Base-by-base conservation (phyloP, 1,140 invertebrate species). In the Hycleus cichorii region DNA sequence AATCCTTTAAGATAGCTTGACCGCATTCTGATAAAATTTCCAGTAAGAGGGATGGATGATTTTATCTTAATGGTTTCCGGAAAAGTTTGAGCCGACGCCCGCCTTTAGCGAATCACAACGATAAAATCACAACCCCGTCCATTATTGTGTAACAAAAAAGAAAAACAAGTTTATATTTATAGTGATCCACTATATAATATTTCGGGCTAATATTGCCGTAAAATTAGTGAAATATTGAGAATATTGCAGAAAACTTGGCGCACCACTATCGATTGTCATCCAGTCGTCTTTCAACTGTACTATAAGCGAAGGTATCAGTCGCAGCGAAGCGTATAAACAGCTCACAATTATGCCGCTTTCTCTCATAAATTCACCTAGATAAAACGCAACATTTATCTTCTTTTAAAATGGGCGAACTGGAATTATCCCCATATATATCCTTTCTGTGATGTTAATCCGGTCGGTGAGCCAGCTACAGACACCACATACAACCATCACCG, bases 381-480 rank as follows among this genome's bases (percentile, higher is more conserved):
- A 63, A 63, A 59, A 56, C 62, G 50, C 46, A 56, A 63, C 62
- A 63, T 63, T 63, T 63, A 63, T 63, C 62, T 63, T 63, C 62
- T 60, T 63, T 60, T 58, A 57, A 58, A 63, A 40, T 52, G 57
- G 32, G 32, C 4, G 49, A 47, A 5, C 48, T 53, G 51, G 58
- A 58, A 61, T 60, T 59, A 57, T 64, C 59, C 50, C 62, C 59
- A 60, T 61, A 64, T 18, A 18, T 64, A 64, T 64, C 59, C 62
- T 64, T 61, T 60, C 59, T 52, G 54, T 40, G 62, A 64, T 64
- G 62, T 61, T 64, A 64, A 64, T 64, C 62, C 62, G 60, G 62
- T 54, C 51, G 59, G 62, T 47, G 59, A 49, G 57, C 51, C 47
- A 48, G 60, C 59, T 32, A 32, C 27, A 32, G 27, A 32, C 59